phyloP scores from a whole-genome alignment of 2,797 vertebrate species.

The Vespertilio murinus region DNA sequence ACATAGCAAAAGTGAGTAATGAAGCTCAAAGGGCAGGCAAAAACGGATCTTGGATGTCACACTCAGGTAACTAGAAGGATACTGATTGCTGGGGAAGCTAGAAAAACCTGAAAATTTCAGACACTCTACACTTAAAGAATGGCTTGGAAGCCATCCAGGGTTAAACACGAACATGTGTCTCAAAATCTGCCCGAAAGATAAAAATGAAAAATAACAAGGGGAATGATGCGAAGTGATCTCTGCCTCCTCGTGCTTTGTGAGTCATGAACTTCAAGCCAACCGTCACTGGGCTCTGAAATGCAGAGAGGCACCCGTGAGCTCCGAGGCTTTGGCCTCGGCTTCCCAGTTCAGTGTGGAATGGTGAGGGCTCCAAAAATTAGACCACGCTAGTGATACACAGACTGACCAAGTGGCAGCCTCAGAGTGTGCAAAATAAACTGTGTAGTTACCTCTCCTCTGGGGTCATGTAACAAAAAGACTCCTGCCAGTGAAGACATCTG shows the following conservation, averaged over 20 bases:
- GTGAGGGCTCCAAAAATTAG: not conserved
- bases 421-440: not conserved
- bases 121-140: not conserved
- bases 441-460: not conserved
- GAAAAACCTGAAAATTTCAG: not conserved
- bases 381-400: fast-evolving
- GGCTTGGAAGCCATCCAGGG: not conserved
- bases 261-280: not conserved
- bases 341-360: not conserved
- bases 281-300: not conserved
- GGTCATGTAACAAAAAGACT: not conserved
- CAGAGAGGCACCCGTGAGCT: not conserved
- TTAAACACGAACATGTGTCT: not conserved
- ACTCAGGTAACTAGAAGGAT: not conserved
- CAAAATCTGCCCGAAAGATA: not conserved
- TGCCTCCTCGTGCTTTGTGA: not conserved
- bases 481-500: not conserved
- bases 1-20: not conserved
- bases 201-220: not conserved
- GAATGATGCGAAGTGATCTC: not conserved
- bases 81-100: too few relatives aligned
- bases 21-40: not conserved
- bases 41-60: not conserved
- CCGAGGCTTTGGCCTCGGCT: not conserved
- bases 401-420: not conserved